A percentile compares a stretch with the other conserved stretches of the same genome.
These are phyloP conservation scores for Laspeyria flexula DNA, from an alignment of 2,888 invertebrate species.

Conservation along the genomic window DNA sequence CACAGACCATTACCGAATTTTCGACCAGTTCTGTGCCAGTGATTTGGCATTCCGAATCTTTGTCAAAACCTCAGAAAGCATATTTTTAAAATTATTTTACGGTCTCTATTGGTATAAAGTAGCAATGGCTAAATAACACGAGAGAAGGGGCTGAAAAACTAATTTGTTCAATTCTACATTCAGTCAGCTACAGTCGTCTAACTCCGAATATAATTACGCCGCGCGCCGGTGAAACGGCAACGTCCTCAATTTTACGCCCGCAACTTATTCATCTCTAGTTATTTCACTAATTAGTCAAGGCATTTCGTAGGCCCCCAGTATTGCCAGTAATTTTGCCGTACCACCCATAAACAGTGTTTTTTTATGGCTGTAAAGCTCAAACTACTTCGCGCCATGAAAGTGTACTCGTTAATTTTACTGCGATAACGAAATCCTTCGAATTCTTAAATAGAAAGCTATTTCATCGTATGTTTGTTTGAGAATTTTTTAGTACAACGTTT, in stretches of 20 bases:
- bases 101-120: no score
- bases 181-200: no score
- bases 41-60: no score
- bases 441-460: constrained; percentile 24
- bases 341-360: constrained; percentile 23
- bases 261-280: constrained; percentile 23
- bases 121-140: no score
- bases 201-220: background rate
- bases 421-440: constrained; percentile 24
- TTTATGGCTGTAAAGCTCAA: constrained; percentile 23
- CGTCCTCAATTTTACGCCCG: constrained; percentile 16
- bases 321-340: constrained; percentile 25
- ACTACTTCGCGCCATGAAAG: constrained; percentile 30
- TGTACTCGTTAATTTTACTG: constrained; percentile 26
- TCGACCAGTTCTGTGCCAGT: no score
- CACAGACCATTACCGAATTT: no score
- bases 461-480: constrained; percentile 17
- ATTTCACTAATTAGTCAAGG: constrained; percentile 37
- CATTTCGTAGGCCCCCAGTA: constrained; percentile 16
- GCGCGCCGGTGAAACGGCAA: constrained; percentile 11
- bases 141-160: background rate
- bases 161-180: background rate
- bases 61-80: no score
- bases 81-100: no score
- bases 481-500: constrained; percentile 1